Evolutionary conservation across 64 coral and sea anemone genomes (phyloP), one percentile per base, ranked within the genome.

Genomic region (Stylophora pistillata): DNA sequence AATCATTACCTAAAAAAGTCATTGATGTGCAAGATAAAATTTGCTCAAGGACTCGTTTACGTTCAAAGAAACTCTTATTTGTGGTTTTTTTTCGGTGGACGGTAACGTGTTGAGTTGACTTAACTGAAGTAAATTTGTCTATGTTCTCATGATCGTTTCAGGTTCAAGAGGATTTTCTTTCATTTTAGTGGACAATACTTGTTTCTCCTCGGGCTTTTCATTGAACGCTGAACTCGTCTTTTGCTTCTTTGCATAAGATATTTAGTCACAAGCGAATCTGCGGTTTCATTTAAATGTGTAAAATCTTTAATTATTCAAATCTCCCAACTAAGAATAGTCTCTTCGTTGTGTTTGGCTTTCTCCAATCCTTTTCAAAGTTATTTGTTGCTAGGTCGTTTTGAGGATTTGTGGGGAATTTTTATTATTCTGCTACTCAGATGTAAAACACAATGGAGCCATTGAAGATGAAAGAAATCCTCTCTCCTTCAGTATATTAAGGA

Each of bases 291-390:
- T 54, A 52, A 47, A n/a, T 53, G 53, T 28, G 41, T 13, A 84
- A 69, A 70, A 70, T 21, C 28, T 6, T 54, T 53, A 83, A 83
- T 83, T 83, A 83, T 83, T 83, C 68, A 69, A 18, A 70, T 69
- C 80, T 28, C 13, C 60, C 69, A 64, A 37, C 57, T 55, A 84
- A 18, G 16, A 37, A 53, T 70, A 52, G 60, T 84, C 11, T 34
- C 30, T 33, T 53, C 23, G 75, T 78, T 56, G 47, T 78, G 20
- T 53, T 70, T 41, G n/a, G 34, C 65, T 70, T 84, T 62, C 37
- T 47, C 37, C 37, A 47, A 47, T 47, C 37, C 37, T 47, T 84
- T 84, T 69, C 69, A 4, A 53, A 84, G 69, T 11, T 10, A 53
- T 13, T 53, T 11, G 80, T 84, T 84, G 62, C 80, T 70, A 84